These are phyloP conservation scores for Eulithis prunata DNA, from an alignment of 2,888 invertebrate genomes.

Conservation along the genomic window DNA sequence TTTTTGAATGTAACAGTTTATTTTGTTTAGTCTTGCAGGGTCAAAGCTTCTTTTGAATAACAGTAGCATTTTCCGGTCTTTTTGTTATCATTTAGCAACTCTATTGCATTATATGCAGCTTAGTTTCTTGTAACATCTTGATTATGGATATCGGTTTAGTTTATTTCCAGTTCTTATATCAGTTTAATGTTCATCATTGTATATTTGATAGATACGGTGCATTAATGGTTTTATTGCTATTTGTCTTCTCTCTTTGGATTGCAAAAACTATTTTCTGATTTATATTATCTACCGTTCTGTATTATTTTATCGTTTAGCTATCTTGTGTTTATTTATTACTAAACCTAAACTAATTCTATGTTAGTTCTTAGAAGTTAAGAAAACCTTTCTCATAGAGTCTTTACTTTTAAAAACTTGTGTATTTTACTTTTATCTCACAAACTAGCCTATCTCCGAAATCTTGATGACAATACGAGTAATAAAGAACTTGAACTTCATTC, in stretches of 20 bases:
- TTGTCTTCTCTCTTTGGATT: slow-evolving; percentile 21
- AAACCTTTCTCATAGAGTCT: slow-evolving; percentile 51
- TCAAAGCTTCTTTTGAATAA: neutral
- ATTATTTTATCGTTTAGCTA: slow-evolving; percentile 16
- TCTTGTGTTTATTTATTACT: slow-evolving; percentile 1
- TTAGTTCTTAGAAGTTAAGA: slow-evolving; percentile 24
- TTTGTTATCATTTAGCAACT: slow-evolving; percentile 9
- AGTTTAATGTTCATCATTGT: slow-evolving; percentile 19
- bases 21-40: neutral
- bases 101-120: slow-evolving; percentile 37
- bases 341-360: neutral
- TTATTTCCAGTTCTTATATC: slow-evolving; percentile 20
- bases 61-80: slow-evolving; percentile 3
- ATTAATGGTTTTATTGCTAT: slow-evolving; percentile 22
- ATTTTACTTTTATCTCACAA: slow-evolving; percentile 64
- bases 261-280: slow-evolving; percentile 21
- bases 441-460: slow-evolving; percentile 62
- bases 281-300: slow-evolving; percentile 7
- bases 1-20: neutral
- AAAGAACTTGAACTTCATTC: slow-evolving; percentile 61
- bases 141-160: slow-evolving; percentile 39
- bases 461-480: slow-evolving; percentile 74
- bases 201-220: slow-evolving; percentile 17
- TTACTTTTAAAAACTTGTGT: slow-evolving; percentile 54
- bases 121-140: slow-evolving; percentile 42